Percentiles rank a stretch among this genome's conserved stretches.
phyloP scores from a whole-genome alignment of 2,888 invertebrate species.

The Tromatobia lineatoria region DNA sequence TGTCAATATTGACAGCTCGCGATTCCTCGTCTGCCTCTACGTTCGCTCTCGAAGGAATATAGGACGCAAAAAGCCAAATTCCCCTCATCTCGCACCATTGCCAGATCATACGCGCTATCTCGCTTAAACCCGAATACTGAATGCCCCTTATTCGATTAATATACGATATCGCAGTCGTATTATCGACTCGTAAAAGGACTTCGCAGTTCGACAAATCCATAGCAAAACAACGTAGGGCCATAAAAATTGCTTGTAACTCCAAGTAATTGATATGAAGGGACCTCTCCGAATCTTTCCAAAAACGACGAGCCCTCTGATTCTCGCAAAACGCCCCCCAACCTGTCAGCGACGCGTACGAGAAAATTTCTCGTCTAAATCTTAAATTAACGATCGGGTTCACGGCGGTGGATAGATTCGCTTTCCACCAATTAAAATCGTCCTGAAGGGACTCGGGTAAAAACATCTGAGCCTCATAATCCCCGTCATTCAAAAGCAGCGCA shows the following conservation, averaged over 20 bases:
- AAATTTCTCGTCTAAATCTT: background rate
- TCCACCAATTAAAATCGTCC: conserved; percentile 3
- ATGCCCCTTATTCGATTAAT: conserved; percentile 71
- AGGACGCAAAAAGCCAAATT: background rate
- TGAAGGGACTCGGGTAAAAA: background rate
- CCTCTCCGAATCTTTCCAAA: conserved; percentile 5
- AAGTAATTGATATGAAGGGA: conserved; percentile 2
- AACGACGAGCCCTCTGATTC: background rate
- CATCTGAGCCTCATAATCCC: background rate
- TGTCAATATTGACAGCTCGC: conserved; percentile 66
- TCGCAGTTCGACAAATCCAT: conserved; percentile 48
- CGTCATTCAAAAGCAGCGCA: background rate
- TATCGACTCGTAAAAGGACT: conserved; percentile 70
- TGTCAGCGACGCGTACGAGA: background rate
- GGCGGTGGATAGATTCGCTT: background rate
- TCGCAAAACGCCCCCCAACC: background rate
- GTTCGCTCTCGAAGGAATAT: conserved; percentile 7
- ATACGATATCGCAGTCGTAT: conserved; percentile 48
- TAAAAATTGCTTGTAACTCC: background rate
- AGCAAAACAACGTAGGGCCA: conserved; percentile 6
- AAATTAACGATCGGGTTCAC: background rate
- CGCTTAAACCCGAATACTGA: conserved; percentile 56
- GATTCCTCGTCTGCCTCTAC: conserved; percentile 72
- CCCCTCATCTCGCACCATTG: conserved; percentile 59
- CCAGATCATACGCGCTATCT: conserved; percentile 63